These are phyloP conservation scores for Acanthurus lineatus DNA, from an alignment of 2,797 vertebrate genomes.

Conservation along the genomic window DNA sequence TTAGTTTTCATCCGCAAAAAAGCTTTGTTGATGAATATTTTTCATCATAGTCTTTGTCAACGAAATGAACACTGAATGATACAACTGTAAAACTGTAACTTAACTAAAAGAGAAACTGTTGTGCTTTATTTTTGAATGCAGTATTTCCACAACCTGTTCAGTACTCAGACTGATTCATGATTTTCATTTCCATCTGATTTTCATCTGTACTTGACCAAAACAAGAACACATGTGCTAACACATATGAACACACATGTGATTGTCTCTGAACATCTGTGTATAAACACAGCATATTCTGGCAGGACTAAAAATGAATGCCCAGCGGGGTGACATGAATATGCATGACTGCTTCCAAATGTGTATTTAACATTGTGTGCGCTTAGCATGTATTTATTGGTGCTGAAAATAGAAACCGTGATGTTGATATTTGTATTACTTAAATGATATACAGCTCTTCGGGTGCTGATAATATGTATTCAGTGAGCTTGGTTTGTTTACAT, in stretches of 20 bases:
- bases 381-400: conserved; percentile 57
- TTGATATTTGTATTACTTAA: conserved; percentile 64
- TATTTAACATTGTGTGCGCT: conserved; percentile 67
- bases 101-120: no score
- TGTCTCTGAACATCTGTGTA: conserved; percentile 15
- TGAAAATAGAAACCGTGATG: conserved; percentile 65
- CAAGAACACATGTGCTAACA: neutral
- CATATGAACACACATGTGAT: conserved; percentile 2
- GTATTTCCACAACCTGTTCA: no score
- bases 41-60: no score
- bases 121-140: no score
- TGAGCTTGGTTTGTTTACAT: conserved; percentile 52
- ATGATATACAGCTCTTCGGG: conserved; percentile 33
- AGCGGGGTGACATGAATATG: conserved; percentile 77
- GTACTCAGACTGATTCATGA: no score
- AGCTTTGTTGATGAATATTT: no score
- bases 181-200: no score
- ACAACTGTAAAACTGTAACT: no score
- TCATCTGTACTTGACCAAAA: conserved; percentile 2
- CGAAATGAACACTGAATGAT: no score
- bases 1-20: no score
- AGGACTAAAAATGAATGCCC: conserved; percentile 60
- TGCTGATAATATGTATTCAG: conserved; percentile 23
- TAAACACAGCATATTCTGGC: conserved; percentile 50
- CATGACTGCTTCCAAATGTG: conserved; percentile 63